Percentiles rank a stretch among this genome's conserved stretches.
Conservation (phyloP, 1,140 invertebrate species). For the Temnothorax curvispinosus region DNA sequence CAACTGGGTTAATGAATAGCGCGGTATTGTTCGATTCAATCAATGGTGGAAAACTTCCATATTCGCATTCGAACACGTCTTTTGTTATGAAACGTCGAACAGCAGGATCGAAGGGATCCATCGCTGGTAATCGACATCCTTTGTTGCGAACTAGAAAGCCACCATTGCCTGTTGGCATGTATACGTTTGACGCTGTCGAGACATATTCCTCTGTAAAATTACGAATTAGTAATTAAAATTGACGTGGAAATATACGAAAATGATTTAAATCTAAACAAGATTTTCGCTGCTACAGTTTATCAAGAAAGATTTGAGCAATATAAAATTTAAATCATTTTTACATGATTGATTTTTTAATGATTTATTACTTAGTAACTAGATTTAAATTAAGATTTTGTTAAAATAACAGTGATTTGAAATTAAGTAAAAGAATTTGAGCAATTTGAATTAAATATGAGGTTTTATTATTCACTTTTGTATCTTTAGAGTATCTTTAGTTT, state of each 20-base stretch:
- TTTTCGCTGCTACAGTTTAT: neutral
- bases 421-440: neutral
- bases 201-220: slow-evolving; percentile 56
- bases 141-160: slow-evolving; percentile 89
- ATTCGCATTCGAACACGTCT: slow-evolving; percentile 83
- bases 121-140: slow-evolving; percentile 92
- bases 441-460: too few relatives aligned
- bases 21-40: slow-evolving; percentile 88
- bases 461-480: neutral
- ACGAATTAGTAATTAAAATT: neutral
- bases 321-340: neutral
- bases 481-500: neutral
- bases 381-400: neutral
- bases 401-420: neutral
- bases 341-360: neutral
- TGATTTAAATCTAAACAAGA: neutral
- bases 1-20: slow-evolving; percentile 85
- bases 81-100: slow-evolving; percentile 85
- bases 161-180: slow-evolving; percentile 55
- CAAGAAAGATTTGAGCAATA: neutral
- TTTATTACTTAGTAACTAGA: neutral
- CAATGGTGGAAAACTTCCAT: slow-evolving; percentile 85
- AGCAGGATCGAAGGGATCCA: slow-evolving; percentile 89
- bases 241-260: neutral
- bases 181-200: slow-evolving; percentile 34